A percentile compares a stretch with the other conserved stretches of the same genome.
Evolutionary conservation across 1,140 invertebrate genomes (phyloP).

Genomic region (Halesus radiatus): DNA sequence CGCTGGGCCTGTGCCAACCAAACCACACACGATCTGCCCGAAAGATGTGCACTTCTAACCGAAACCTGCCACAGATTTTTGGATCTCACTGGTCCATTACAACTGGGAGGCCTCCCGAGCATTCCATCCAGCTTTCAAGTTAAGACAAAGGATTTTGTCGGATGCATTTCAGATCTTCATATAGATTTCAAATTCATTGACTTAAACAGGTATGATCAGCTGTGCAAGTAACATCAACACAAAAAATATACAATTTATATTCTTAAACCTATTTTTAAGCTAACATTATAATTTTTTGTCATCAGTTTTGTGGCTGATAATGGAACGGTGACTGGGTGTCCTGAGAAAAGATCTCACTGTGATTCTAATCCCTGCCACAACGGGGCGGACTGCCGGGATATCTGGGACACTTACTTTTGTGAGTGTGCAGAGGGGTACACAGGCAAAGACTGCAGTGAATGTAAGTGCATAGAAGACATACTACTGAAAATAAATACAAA

Average conservation of each 20-base stretch:
- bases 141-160: conserved; percentile 87
- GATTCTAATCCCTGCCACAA: conserved; percentile 87
- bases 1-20: conserved; percentile 89
- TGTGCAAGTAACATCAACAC: neutral
- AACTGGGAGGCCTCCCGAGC: conserved; percentile 92
- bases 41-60: conserved; percentile 85
- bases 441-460: conserved; percentile 90
- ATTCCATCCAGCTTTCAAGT: conserved; percentile 87
- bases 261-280: neutral
- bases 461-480: conserved; percentile 62
- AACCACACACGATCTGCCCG: conserved; percentile 79
- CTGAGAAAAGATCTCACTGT: conserved; percentile 87
- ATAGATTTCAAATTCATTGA: conserved; percentile 92
- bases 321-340: conserved; percentile 89
- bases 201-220: conserved; percentile 78
- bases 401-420: conserved; percentile 91
- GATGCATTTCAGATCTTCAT: conserved; percentile 92
- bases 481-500: too few relatives aligned
- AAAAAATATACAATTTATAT: neutral
- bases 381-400: conserved; percentile 87
- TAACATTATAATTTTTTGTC: neutral
- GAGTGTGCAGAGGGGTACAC: conserved; percentile 87
- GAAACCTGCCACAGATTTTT: conserved; percentile 95
- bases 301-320: conserved; percentile 89
- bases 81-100: conserved; percentile 95